Percentiles rank a stretch among this genome's conserved stretches.
Conservation (phyloP, 2,113 vertebrate species). For the Chaetura pelagica region DNA sequence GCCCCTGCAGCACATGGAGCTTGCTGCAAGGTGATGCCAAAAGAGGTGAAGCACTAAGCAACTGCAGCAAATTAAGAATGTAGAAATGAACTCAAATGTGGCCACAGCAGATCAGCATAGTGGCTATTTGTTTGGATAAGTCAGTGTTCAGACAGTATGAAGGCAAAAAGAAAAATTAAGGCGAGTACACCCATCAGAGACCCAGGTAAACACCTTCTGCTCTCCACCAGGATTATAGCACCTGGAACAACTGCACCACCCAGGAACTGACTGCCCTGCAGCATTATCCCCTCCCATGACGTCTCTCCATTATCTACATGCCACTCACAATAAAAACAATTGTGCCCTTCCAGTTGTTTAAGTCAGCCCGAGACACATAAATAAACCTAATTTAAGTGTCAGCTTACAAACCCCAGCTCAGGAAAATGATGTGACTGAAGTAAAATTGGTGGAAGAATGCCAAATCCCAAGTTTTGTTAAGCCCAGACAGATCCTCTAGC, state of each 20-base stretch:
- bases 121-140: background rate
- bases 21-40: background rate
- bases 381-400: background rate
- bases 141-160: background rate
- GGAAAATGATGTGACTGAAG: background rate
- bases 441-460: background rate
- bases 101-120: background rate
- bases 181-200: background rate
- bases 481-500: background rate
- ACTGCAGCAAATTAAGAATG: rapidly evolving
- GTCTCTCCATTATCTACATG: background rate
- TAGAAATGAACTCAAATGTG: background rate
- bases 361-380: background rate
- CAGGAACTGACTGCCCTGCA: background rate
- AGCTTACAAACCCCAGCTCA: background rate
- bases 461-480: background rate
- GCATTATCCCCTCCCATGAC: background rate
- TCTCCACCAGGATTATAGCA: background rate
- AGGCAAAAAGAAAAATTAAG: background rate
- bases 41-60: background rate
- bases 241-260: background rate
- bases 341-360: background rate
- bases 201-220: background rate
- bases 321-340: background rate
- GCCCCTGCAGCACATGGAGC: background rate